phyloP scores from a whole-genome alignment of 1,140 invertebrate species.

The Achroia grisella region DNA sequence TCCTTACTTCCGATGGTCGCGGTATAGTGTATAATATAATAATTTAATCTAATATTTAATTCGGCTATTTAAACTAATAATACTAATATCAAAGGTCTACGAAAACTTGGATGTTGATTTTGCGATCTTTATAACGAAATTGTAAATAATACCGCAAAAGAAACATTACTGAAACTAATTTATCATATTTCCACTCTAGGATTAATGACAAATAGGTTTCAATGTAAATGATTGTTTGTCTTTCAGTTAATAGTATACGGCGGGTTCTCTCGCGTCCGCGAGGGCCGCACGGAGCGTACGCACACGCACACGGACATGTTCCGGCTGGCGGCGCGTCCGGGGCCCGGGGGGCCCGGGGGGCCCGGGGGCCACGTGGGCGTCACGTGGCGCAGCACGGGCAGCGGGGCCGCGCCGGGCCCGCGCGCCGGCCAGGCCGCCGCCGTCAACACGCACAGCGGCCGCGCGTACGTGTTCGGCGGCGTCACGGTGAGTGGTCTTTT shows the following conservation, averaged over 20 bases:
- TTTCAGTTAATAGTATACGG: slow-evolving; percentile 85
- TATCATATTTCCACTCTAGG: no score
- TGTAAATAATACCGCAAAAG: no score
- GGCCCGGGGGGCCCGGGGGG: slow-evolving; percentile 11
- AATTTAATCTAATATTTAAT: no score
- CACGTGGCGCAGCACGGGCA: slow-evolving; percentile 22
- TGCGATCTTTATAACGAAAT: no score
- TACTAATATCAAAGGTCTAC: no score
- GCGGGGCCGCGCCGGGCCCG: slow-evolving; percentile 13
- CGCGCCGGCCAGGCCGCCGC: slow-evolving; percentile 42
- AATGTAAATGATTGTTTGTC: no score
- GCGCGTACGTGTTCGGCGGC: slow-evolving; percentile 77
- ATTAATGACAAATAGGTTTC: no score
- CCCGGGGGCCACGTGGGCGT: slow-evolving; percentile 31
- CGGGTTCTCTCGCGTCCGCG: slow-evolving; percentile 88
- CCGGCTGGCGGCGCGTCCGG: slow-evolving; percentile 80
- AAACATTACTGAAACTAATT: no score
- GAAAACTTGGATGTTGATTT: no score
- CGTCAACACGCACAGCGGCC: slow-evolving; percentile 69
- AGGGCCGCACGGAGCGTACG: slow-evolving; percentile 87
- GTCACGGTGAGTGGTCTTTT: slow-evolving; percentile 42
- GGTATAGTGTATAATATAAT: no score
- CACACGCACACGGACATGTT: slow-evolving; percentile 89
- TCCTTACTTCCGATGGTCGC: no score
- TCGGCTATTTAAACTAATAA: no score